These are phyloP conservation scores for Chroicocephalus ridibundus DNA, from an alignment of 2,113 vertebrate species.

Conservation along the genomic window DNA sequence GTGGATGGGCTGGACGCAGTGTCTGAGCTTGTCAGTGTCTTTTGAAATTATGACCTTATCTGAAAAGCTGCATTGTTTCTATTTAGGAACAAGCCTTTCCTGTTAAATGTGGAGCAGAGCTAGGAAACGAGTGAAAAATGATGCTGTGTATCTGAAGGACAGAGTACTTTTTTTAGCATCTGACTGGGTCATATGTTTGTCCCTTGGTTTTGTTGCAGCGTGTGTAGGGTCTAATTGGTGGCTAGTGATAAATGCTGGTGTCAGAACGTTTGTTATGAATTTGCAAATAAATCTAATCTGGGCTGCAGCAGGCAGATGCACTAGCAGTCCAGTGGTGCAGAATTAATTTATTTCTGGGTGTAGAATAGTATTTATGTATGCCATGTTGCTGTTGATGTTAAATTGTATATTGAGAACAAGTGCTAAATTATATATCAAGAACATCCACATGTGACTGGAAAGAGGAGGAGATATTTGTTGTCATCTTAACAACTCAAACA, in stretches of 20 bases:
- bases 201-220: neutral
- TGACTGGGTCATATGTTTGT: constrained; percentile 16
- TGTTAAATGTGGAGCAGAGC: neutral
- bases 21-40: neutral
- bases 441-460: neutral
- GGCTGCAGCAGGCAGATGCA: neutral
- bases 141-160: neutral
- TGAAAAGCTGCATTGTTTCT: constrained; percentile 28
- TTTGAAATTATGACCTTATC: neutral
- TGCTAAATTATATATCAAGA: neutral
- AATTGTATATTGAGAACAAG: neutral
- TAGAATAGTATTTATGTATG: neutral
- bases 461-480: neutral
- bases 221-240: neutral
- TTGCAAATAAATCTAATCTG: constrained; percentile 35
- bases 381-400: neutral
- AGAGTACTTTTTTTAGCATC: neutral
- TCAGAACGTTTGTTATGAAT: constrained; percentile 9
- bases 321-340: neutral
- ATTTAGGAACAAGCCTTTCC: neutral
- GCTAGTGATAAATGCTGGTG: constrained; percentile 29
- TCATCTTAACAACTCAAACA: neutral
- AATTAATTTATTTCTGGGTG: constrained; percentile 15
- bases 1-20: neutral
- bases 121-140: constrained; percentile 6